Conservation (phyloP, 2,888 invertebrate genomes). For the Eugnorisma glareosa region DNA sequence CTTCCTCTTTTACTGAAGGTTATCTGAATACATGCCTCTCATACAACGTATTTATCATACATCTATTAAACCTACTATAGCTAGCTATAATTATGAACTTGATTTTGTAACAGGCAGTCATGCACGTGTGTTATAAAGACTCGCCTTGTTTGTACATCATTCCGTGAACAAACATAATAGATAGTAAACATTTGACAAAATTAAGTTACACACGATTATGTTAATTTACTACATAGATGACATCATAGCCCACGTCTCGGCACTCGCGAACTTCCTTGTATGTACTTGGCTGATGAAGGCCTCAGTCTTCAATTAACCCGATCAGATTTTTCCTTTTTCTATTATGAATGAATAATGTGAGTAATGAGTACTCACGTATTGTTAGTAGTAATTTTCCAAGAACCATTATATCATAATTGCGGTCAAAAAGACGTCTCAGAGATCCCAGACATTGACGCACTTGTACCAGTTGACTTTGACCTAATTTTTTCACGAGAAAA, state of each 20-base stretch:
- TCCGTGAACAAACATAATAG: constrained; percentile 45
- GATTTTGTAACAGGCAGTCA: constrained; percentile 34
- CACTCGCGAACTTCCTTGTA: constrained; percentile 24
- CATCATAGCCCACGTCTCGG: constrained; percentile 78
- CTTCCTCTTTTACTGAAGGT: background rate
- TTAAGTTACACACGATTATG: constrained; percentile 76
- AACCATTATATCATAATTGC: constrained; percentile 31
- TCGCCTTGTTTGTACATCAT: constrained; percentile 38
- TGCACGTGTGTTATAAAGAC: constrained; percentile 40
- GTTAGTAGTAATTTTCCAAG: constrained; percentile 42
- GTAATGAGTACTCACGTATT: constrained; percentile 13
- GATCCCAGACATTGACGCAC: constrained; percentile 44
- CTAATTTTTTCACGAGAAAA: constrained; percentile 3
- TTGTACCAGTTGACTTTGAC: constrained; percentile 5
- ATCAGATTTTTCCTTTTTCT: constrained; percentile 35
- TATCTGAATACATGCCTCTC: background rate
- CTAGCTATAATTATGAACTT: constrained; percentile 35
- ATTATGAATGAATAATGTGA: constrained; percentile 54
- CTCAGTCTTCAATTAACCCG: constrained; percentile 35
- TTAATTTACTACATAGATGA: constrained; percentile 83
- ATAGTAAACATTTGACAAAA: constrained; percentile 57
- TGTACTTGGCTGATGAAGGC: constrained; percentile 24
- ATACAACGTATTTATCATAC: background rate
- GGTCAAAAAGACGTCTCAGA: constrained; percentile 26
- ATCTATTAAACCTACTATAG: background rate